These are phyloP conservation scores for Lepus americanus DNA, from an alignment of 2,113 vertebrate genomes.

Conservation along the genomic window DNA sequence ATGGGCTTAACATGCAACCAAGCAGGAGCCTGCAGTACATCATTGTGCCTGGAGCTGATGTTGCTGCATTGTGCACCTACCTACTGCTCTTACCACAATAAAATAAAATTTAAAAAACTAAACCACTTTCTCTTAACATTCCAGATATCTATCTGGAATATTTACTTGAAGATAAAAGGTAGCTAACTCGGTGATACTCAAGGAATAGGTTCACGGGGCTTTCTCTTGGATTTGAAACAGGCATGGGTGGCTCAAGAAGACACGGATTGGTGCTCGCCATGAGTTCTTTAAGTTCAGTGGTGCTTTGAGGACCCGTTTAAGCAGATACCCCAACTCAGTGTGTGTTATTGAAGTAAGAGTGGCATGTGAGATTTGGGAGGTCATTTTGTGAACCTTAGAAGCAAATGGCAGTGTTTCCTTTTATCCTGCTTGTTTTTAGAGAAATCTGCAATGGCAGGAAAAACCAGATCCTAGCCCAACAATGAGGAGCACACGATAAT, in stretches of 20 bases:
- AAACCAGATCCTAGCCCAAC: not conserved
- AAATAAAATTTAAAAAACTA: not conserved
- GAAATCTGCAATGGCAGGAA: conserved; percentile 65
- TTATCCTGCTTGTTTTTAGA: conserved; percentile 69
- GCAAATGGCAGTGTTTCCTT: not conserved
- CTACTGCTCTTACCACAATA: not conserved
- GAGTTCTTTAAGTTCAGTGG: not conserved
- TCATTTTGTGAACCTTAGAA: conserved; percentile 26
- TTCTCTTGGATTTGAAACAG: not conserved
- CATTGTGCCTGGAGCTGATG: not conserved
- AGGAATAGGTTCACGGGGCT: not conserved
- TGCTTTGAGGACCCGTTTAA: not conserved
- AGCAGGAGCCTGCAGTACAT: not conserved
- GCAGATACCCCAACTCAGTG: not conserved
- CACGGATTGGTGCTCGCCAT: not conserved
- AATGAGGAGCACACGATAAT: conserved; percentile 49
- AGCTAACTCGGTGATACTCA: not conserved
- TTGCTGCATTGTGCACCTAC: not conserved
- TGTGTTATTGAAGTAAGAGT: not conserved
- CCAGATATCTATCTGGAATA: not conserved
- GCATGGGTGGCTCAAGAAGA: not conserved
- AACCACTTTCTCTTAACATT: not conserved
- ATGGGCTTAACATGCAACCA: not conserved
- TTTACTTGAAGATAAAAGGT: not conserved
- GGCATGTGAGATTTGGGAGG: not conserved